Conservation (phyloP, 2,888 invertebrate genomes). For the Aromia moschata region DNA sequence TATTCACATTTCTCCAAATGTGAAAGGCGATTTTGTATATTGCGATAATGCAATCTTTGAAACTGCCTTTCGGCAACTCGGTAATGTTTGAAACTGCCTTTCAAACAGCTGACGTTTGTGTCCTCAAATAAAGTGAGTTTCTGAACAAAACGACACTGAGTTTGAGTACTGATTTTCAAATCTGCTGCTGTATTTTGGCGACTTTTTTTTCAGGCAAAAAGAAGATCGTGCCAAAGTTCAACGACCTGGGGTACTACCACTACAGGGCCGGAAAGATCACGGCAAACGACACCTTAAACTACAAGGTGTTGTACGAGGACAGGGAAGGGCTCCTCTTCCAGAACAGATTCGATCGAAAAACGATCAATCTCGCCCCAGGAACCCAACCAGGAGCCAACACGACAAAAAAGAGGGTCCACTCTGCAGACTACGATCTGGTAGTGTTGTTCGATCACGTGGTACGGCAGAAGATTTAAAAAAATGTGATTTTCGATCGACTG, state of each 20-base stretch:
- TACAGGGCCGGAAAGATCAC: slow-evolving; percentile 77
- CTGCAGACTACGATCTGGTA: slow-evolving; percentile 75
- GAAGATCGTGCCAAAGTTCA: slow-evolving; percentile 72
- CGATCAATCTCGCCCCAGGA: slow-evolving; percentile 76
- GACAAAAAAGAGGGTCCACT: slow-evolving; percentile 70
- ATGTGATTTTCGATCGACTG: no score
- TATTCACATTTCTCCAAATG: no score
- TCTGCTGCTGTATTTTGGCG: no score
- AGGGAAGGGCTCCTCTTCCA: slow-evolving; percentile 79
- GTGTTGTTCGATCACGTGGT: slow-evolving; percentile 84
- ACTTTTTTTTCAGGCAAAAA: slow-evolving; percentile 56
- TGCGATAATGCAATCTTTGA: no score
- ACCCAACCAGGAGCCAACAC: slow-evolving; percentile 74
- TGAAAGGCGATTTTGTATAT: no score
- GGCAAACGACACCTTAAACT: slow-evolving; percentile 81
- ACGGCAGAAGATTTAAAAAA: slow-evolving; percentile 62
- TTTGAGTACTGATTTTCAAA: no score
- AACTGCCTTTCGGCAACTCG: no score
- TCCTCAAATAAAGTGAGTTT: no score
- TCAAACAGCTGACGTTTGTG: no score
- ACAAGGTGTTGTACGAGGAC: slow-evolving; percentile 78
- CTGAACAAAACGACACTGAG: no score
- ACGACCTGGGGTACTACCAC: slow-evolving; percentile 81
- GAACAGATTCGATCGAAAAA: slow-evolving; percentile 81
- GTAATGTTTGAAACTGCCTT: no score